Conservation (phyloP, 2,113 vertebrate genomes). For the Pandion haliaetus region DNA sequence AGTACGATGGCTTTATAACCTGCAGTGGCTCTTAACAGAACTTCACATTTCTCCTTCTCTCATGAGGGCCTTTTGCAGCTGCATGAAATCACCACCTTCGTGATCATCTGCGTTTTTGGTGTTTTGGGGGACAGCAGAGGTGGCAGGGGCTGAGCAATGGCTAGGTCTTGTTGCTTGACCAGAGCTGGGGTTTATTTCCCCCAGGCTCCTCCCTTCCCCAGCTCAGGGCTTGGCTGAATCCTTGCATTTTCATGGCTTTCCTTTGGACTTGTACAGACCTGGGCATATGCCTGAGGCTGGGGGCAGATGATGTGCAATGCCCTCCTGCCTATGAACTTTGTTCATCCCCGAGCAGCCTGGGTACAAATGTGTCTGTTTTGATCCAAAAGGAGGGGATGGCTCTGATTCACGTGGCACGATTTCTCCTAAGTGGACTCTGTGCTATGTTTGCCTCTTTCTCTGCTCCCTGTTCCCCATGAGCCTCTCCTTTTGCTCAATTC, state of each 20-base stretch:
- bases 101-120: not conserved
- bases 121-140: not conserved
- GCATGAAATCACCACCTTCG: conserved; percentile 48
- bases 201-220: not conserved
- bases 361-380: not conserved
- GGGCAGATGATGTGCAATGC: not conserved
- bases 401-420: not conserved
- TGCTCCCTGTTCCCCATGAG: not conserved
- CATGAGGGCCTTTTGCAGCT: not conserved
- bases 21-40: conserved; percentile 60
- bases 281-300: not conserved
- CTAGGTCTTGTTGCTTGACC: not conserved
- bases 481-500: not conserved
- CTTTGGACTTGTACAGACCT: not conserved
- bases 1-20: conserved; percentile 49
- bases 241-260: not conserved
- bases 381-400: not conserved
- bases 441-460: not conserved
- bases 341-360: not conserved
- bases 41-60: not conserved
- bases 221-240: not conserved
- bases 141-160: not conserved
- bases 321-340: not conserved
- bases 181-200: not conserved
- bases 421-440: not conserved